These are phyloP conservation scores for Pachypeltis micranthus DNA, from an alignment of 1,140 invertebrate species.

Conservation along the genomic window DNA sequence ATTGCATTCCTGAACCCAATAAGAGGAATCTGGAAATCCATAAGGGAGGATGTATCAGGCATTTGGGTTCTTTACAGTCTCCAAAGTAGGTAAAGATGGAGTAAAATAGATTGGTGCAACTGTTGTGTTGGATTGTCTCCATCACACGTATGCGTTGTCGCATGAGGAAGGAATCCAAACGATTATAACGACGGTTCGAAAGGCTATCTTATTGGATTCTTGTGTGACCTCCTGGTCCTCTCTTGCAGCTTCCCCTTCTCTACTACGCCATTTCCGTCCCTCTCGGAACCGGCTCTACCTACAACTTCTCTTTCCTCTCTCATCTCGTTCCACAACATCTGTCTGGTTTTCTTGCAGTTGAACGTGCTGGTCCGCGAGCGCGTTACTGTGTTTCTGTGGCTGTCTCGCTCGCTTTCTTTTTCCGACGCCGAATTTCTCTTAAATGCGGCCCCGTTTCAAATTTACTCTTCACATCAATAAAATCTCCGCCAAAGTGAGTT, in stretches of 20 bases:
- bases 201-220: neutral
- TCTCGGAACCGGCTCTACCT: neutral
- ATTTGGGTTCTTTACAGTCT: no score
- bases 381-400: neutral
- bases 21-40: no score
- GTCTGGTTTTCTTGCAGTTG: neutral
- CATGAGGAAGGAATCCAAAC: neutral
- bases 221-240: conserved; percentile 22
- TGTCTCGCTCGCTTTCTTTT: neutral
- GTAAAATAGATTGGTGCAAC: no score
- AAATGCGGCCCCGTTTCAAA: neutral
- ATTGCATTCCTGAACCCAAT: no score
- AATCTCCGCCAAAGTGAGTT: neutral
- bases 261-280: neutral
- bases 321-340: conserved; percentile 7
- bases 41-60: no score
- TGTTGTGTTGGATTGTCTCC: no score
- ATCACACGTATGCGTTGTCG: no score
- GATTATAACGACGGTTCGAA: neutral
- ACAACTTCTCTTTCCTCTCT: neutral
- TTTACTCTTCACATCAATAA: neutral
- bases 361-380: neutral
- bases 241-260: conserved; percentile 16
- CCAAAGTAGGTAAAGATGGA: no score
- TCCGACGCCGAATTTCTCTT: neutral